phyloP scores from a whole-genome alignment of 2,888 invertebrate genomes.

The Caenorhabditis angaria region DNA sequence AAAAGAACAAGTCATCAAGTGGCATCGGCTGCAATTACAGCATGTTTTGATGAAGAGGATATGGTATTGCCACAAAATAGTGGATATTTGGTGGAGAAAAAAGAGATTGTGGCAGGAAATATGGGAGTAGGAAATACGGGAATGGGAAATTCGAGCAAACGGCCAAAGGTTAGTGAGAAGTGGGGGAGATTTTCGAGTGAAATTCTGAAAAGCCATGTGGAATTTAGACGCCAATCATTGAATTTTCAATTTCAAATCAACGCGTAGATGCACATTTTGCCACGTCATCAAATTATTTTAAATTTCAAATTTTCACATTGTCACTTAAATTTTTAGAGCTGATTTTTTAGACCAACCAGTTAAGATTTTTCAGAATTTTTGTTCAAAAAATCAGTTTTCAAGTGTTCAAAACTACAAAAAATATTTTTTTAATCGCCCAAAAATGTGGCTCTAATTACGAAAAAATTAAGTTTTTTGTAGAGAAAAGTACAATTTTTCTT shows the following conservation, averaged over 20 bases:
- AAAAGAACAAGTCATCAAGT: conserved; percentile 38
- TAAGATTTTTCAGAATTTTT: not conserved
- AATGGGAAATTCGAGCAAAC: not conserved
- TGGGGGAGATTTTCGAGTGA: not conserved
- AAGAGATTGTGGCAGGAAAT: not conserved
- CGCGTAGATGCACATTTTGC: too few relatives aligned
- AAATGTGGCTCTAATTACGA: not conserved
- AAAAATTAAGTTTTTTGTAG: not conserved
- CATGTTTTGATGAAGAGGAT: conserved; percentile 35
- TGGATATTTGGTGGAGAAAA: not conserved
- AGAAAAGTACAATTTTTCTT: not conserved
- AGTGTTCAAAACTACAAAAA: not conserved
- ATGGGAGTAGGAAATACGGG: not conserved
- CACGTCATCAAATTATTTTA: too few relatives aligned
- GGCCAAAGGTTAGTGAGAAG: not conserved
- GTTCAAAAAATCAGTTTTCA: not conserved
- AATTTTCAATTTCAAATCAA: too few relatives aligned
- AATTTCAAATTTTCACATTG: too few relatives aligned
- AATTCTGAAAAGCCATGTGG: not conserved
- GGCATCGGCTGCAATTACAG: conserved; percentile 27
- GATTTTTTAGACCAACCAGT: not conserved
- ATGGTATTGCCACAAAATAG: not conserved
- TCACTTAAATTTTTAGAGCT: too few relatives aligned
- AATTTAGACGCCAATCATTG: not conserved
- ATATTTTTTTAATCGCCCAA: not conserved